Evolutionary conservation across 2,888 invertebrate species (phyloP).

Genomic region (Cosmia pyralina): DNA sequence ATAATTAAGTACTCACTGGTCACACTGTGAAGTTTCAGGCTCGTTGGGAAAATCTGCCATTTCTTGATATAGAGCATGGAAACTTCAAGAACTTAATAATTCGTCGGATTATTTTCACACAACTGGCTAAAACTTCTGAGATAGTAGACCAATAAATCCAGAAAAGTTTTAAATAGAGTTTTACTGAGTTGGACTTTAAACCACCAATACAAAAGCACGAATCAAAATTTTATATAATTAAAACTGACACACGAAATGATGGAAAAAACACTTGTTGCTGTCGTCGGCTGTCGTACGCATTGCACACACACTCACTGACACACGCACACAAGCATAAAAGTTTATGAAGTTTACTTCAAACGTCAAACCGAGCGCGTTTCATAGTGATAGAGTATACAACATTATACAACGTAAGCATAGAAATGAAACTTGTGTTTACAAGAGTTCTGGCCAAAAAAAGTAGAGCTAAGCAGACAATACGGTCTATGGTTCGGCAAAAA

Average conservation of each 20-base stretch:
- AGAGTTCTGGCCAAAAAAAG: too few species aligned
- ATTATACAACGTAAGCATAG: constrained; percentile 18
- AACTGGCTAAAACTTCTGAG: constrained; percentile 42
- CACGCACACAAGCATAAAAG: constrained; percentile 41
- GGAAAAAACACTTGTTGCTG: constrained; percentile 61
- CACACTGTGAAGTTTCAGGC: constrained; percentile 73
- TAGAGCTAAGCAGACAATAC: too few species aligned
- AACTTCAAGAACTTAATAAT: constrained; percentile 78
- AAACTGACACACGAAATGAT: constrained; percentile 65
- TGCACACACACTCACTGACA: constrained; percentile 18
- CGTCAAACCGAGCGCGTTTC: constrained; percentile 60
- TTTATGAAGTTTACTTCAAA: constrained; percentile 55
- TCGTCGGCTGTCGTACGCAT: constrained; percentile 6
- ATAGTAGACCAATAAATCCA: constrained; percentile 25
- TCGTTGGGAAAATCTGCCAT: constrained; percentile 78
- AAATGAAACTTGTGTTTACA: background rate
- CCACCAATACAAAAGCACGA: constrained; percentile 44
- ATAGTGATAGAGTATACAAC: constrained; percentile 18
- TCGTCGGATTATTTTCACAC: constrained; percentile 48
- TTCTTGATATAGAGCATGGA: constrained; percentile 83
- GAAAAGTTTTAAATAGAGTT: constrained; percentile 32
- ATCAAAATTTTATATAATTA: constrained; percentile 57
- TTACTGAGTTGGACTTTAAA: constrained; percentile 31
- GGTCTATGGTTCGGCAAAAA: too few species aligned
- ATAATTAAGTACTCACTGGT: constrained; percentile 76